Evolutionary conservation across 2,797 vertebrate genomes (phyloP), one percentile per base, ranked within the genome.

Genomic region (Gallinago solitaria): DNA sequence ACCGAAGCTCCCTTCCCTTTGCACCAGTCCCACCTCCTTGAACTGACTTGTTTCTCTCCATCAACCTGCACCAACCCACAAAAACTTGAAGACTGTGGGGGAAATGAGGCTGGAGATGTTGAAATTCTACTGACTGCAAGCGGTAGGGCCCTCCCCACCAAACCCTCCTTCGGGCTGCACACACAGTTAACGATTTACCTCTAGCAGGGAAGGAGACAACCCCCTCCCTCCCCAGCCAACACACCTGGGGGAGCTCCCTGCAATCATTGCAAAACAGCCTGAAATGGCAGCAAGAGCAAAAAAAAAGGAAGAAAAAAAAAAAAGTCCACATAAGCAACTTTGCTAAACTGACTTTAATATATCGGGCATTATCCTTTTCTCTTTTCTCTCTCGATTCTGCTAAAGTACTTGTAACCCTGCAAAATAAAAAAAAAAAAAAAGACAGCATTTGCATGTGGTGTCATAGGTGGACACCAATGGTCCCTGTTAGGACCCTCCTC

Each of bases 381-480:
- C 5, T 50, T 39, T 47, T 27, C 17, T 59, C 16, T 76, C 27
- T 59, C 3, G 4, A 61, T 33, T 45, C 14, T 3, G 9, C 12
- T 60, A n/a, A 86, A 86, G 25, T n/a, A 50, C 16, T 69, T 70
- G 23, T 39, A 75, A 71, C 9, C 24, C 54, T 71, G n/a, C 27
- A 65, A 60, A 91, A 73, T 77, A 43, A 30, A 74, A n/a, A 37
- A 37, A 37, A 37, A 35, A 9, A 37, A 37, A 30, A 33, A n/a
- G 16, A 27, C 8, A 51, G 41, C 24, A 56, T 56, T 70, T 47
- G 5, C 6, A 12, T 5, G 21, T 20, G 43, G 25, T 45, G 16
- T 51, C 20, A 13, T 2, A 61, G 43, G 5, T 4, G 13, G 32
- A 3, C n/a, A 85, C 32, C 21, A 28, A 1, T 1, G 2, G 61